These are phyloP conservation scores for Helleia helle DNA, from an alignment of 2,888 invertebrate species.

Conservation along the genomic window DNA sequence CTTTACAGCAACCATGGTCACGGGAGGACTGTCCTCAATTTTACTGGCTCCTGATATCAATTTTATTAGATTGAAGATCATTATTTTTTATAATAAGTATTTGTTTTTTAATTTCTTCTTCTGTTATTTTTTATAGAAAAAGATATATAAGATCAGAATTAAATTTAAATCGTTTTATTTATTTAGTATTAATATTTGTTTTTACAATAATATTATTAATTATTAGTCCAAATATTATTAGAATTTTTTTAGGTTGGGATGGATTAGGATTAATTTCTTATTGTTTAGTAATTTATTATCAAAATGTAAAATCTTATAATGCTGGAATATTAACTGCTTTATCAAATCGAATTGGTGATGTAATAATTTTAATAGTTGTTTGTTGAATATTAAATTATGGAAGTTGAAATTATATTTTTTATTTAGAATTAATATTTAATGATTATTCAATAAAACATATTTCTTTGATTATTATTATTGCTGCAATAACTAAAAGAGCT, in stretches of 20 bases:
- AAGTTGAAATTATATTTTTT: constrained; percentile 70
- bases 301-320: constrained; percentile 79
- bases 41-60: no score
- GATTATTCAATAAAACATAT: constrained; percentile 54
- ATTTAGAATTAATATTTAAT: constrained; percentile 61
- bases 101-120: constrained; percentile 78
- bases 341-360: constrained; percentile 83
- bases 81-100: constrained; percentile 77
- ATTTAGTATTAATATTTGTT: constrained; percentile 78
- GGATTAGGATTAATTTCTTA: constrained; percentile 81
- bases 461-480: constrained; percentile 58
- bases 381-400: constrained; percentile 72
- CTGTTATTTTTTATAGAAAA: constrained; percentile 77
- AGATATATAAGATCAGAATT: constrained; percentile 76
- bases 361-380: constrained; percentile 76
- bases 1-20: no score
- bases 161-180: constrained; percentile 77
- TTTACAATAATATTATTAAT: constrained; percentile 79
- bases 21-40: no score
- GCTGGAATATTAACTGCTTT: constrained; percentile 82
- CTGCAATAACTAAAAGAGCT: constrained; percentile 83
- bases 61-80: constrained; percentile 78
- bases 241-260: constrained; percentile 82
- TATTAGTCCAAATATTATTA: constrained; percentile 79
- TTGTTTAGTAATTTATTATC: constrained; percentile 82